A percentile compares a stretch with the other conserved stretches of the same genome.
phyloP scores from a whole-genome alignment of 2,888 invertebrate genomes.

The Metallyticus violacea region DNA sequence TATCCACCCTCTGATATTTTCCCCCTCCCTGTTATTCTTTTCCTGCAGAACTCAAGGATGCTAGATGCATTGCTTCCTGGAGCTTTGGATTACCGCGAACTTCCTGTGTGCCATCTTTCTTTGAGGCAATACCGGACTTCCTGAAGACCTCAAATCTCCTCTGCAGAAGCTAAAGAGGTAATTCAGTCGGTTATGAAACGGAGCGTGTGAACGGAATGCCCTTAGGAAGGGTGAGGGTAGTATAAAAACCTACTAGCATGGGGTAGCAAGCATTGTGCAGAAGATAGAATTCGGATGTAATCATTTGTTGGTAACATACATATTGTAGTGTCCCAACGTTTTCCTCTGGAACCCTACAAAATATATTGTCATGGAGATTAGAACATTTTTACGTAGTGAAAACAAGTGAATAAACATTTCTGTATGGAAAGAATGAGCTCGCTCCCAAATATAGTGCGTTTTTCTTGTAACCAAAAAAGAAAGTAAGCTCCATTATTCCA shows the following conservation, averaged over 20 bases:
- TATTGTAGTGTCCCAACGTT: too few relatives aligned
- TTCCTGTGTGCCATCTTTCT: background rate
- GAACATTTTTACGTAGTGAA: background rate
- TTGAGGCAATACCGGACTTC: constrained; percentile 2
- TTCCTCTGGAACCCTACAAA: background rate
- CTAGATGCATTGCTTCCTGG: background rate
- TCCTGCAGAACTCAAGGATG: background rate
- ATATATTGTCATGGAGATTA: too few relatives aligned
- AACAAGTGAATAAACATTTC: background rate
- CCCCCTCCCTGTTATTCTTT: background rate
- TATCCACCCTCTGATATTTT: background rate
- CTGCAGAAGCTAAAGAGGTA: background rate
- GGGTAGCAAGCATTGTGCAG: too few relatives aligned
- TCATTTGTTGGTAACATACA: background rate
- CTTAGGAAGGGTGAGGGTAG: background rate
- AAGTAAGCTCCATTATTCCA: too few relatives aligned
- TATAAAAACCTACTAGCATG: background rate
- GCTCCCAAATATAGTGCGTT: background rate
- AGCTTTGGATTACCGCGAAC: constrained; percentile 9
- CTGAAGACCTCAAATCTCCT: constrained; percentile 8
- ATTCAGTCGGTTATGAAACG: background rate
- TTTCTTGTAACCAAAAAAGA: too few relatives aligned
- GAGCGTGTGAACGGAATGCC: background rate
- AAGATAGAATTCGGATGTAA: background rate
- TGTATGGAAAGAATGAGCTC: background rate